phyloP scores from a whole-genome alignment of 2,888 invertebrate species.

The Lasioglossum oenotherae region DNA sequence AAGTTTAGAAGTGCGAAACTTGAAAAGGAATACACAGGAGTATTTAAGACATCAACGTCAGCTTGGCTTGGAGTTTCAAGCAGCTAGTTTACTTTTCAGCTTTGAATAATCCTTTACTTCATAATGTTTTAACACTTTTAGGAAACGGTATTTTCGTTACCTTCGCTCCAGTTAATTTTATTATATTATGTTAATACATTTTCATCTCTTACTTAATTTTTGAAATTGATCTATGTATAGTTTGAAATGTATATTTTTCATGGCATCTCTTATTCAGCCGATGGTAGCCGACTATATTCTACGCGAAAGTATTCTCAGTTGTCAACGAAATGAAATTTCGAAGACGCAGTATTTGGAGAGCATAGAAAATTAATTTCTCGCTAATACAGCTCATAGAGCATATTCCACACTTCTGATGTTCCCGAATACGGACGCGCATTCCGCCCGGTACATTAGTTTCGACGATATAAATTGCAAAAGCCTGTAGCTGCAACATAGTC shows the following conservation, averaged over 20 bases:
- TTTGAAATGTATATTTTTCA: too few relatives aligned
- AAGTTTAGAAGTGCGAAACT: neutral
- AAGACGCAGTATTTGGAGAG: neutral
- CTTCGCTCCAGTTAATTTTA: neutral
- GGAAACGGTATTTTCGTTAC: neutral
- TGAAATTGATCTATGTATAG: neutral
- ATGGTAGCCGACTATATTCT: neutral
- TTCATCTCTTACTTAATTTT: neutral
- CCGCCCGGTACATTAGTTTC: slow-evolving; percentile 11
- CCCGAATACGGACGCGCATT: neutral
- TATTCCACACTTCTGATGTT: neutral
- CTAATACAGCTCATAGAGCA: neutral
- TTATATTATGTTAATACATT: neutral
- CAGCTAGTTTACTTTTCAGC: neutral
- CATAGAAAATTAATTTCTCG: neutral
- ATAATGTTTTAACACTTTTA: neutral
- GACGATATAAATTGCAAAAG: slow-evolving; percentile 38
- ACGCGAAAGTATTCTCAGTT: neutral
- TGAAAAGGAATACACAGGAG: neutral
- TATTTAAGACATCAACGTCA: slow-evolving; percentile 1
- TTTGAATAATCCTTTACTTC: neutral
- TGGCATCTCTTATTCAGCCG: too few relatives aligned
- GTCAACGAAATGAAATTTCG: neutral
- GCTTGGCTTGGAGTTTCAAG: neutral
- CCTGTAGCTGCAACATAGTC: slow-evolving; percentile 22